Evolutionary conservation across 2,113 vertebrate genomes (phyloP), one percentile per base, ranked within the genome.

Genomic region (Callithrix jacchus): DNA sequence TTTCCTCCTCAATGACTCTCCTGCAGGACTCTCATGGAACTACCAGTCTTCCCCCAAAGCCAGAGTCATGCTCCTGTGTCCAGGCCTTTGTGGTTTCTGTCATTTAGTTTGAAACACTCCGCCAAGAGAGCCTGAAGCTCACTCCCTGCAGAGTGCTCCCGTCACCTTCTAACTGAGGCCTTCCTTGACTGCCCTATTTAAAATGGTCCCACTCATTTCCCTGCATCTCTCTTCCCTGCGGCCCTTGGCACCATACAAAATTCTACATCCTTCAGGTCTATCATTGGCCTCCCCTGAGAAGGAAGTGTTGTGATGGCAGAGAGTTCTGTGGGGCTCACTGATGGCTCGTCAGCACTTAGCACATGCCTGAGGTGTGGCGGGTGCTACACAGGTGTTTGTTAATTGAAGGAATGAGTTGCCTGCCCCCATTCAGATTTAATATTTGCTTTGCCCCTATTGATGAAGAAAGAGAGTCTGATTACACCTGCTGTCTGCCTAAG

Each of bases 231-330:
- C 37, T 87, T 52, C 85, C 58, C 10, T 0, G 17, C 3, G 14
- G 49, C 35, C 8, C 40, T 56, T 8, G 71, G 42, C 84, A 2
- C 68, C 0, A 0, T 10, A 21, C 27, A 13, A 0, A 20, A 17
- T 45, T 64, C 14, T 13, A 3, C 2, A 7, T 1, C 18, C 27
- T 80, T 32, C 42, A 5, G 9, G 47, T 32, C 27, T 45, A 0
- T 14, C 30, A 23, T 6, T 13, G 6, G 49, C 30, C 35, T 94
- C 54, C 87, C 58, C 20, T 2, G 42, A 66, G 54, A 42, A 30
- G 30, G 7, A 17, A 79, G n/a, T 0, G 0, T 70, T 54, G 3
- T 6, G 23, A 45, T 10, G 8, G 49, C 86, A 73, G 42, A 81
- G 73, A 71, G 23, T 11, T 42, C 42, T 1, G 4, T 7, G n/a